Conservation (phyloP, 2,888 invertebrate genomes). For the Parelbella ahira region DNA sequence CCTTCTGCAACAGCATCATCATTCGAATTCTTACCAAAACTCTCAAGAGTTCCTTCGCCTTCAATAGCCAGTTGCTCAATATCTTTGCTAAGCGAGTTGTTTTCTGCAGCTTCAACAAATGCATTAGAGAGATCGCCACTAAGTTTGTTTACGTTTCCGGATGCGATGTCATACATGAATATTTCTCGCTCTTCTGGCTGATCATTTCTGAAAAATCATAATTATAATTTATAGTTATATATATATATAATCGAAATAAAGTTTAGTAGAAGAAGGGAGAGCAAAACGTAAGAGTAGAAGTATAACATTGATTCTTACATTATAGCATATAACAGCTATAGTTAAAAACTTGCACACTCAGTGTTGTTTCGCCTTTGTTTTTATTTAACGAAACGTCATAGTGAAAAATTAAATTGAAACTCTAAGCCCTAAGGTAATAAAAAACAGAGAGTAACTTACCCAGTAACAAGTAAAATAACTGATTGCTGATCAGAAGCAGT, state of each 20-base stretch:
- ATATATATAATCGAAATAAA: too few relatives aligned
- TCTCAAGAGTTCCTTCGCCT: conserved; percentile 71
- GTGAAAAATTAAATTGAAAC: too few relatives aligned
- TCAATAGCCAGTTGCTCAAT: conserved; percentile 79
- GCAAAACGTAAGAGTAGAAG: too few relatives aligned
- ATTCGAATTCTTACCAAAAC: conserved; percentile 48
- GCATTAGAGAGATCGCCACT: conserved; percentile 91
- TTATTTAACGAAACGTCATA: too few relatives aligned
- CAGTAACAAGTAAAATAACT: conserved; percentile 89
- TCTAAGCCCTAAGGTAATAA: too few relatives aligned
- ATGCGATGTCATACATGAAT: conserved; percentile 91
- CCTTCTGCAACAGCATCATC: conserved; percentile 56
- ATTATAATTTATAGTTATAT: too few relatives aligned
- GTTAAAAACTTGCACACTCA: too few relatives aligned
- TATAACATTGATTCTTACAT: too few relatives aligned
- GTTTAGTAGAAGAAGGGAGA: too few relatives aligned
- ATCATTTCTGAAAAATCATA: conserved; percentile 59
- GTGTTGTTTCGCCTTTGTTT: too few relatives aligned
- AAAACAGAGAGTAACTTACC: conserved; percentile 85
- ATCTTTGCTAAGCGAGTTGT: conserved; percentile 86
- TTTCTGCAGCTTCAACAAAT: conserved; percentile 93
- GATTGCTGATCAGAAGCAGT: conserved; percentile 88
- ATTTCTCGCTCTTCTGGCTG: conserved; percentile 85
- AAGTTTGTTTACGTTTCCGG: conserved; percentile 87
- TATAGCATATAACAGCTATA: too few relatives aligned